phyloP scores from a whole-genome alignment of 2,797 vertebrate species.

The Catostomus latipinnis region DNA sequence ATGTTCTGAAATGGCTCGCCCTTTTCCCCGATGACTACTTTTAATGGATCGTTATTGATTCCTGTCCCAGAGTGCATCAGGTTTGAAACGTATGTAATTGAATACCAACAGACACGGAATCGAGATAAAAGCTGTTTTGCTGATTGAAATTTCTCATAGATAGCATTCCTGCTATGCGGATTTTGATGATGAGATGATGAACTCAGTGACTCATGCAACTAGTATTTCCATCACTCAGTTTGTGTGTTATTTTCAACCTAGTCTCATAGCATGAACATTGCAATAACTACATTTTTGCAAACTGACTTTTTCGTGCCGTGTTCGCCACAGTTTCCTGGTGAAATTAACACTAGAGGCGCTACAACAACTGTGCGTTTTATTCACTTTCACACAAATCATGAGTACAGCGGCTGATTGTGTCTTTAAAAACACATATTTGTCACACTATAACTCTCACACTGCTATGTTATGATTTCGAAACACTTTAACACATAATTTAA shows the following conservation, averaged over 20 bases:
- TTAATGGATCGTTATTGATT: constrained; percentile 40
- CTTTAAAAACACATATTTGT: too few relatives aligned
- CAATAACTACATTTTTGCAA: too few relatives aligned
- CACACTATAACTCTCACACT: too few relatives aligned
- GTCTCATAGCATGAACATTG: too few relatives aligned
- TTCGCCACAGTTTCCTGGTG: too few relatives aligned
- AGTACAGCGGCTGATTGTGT: too few relatives aligned
- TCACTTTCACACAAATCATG: too few relatives aligned
- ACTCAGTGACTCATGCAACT: constrained; percentile 9
- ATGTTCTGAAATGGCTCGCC: constrained; percentile 2
- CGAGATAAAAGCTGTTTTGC: background rate
- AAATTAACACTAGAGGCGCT: too few relatives aligned
- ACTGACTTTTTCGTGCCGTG: too few relatives aligned
- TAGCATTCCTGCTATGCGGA: constrained; percentile 8
- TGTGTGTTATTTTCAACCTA: background rate
- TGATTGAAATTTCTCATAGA: constrained; percentile 43
- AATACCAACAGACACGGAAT: constrained; percentile 32
- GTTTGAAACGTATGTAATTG: constrained; percentile 25
- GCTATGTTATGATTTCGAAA: too few relatives aligned
- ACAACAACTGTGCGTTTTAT: too few relatives aligned
- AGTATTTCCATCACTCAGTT: background rate
- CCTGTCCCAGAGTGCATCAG: constrained; percentile 18
- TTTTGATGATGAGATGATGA: background rate
- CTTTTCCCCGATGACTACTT: constrained; percentile 42
- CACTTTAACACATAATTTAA: background rate